Conservation (phyloP, 2,113 vertebrate species). For the Clarias gariepinus region DNA sequence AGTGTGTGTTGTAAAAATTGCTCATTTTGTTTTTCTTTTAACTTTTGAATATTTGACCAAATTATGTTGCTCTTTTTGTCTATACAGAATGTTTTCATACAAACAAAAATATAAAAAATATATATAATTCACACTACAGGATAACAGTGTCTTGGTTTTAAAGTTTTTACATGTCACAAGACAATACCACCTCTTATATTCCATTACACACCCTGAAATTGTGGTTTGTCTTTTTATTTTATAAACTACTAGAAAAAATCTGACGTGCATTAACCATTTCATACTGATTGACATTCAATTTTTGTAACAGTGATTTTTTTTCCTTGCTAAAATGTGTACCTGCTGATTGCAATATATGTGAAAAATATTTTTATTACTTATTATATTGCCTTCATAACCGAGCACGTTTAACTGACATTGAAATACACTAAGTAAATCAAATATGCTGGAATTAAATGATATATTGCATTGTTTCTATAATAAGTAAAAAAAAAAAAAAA, state of each 20-base stretch:
- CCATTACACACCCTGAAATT: not conserved
- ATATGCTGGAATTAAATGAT: not conserved
- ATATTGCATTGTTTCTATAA: not conserved
- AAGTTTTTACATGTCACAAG: not conserved
- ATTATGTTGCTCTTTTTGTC: not conserved
- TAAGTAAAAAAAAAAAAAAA: not conserved
- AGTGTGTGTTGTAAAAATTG: not conserved
- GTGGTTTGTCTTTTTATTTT: not conserved
- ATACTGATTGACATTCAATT: not conserved
- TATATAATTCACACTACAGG: not conserved
- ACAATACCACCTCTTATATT: not conserved
- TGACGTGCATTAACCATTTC: conserved; percentile 1
- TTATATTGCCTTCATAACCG: not conserved
- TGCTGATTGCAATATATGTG: not conserved
- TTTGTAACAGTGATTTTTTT: not conserved
- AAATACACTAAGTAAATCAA: not conserved
- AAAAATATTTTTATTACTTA: not conserved
- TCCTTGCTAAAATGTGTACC: not conserved
- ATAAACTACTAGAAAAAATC: not conserved
- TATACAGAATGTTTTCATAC: not conserved
- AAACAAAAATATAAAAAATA: not conserved
- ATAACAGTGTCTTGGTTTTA: not conserved
- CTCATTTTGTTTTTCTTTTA: no score
- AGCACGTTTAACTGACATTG: not conserved
- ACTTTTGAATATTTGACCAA: not conserved